Base-by-base conservation (phyloP, 2,888 invertebrate genomes). In the Salpingus planirostris region DNA sequence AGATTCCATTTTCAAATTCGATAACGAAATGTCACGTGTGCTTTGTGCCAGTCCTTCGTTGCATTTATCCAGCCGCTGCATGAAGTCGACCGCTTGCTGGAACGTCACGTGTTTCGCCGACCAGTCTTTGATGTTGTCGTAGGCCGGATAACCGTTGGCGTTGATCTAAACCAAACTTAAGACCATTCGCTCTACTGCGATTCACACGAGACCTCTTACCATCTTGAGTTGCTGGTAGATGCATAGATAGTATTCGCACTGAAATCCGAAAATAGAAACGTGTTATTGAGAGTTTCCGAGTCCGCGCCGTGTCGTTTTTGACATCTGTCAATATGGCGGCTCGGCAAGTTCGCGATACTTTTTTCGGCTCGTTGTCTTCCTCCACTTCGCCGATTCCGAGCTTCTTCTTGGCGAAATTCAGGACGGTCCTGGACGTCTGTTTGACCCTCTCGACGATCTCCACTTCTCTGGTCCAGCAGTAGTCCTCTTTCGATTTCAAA, bases 391-490 rank as follows among this genome's bases (percentile, higher is more conserved):
- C 46, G 14, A 52, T 42, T 29, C 54, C 54, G 15, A 57, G 33
- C 31, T 48, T 56, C 27, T 52, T 53, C 36, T 52, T 56, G 2
- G 56, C 58, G 36, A 57, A 54, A 42, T 59, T 57, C 6, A 59
- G 29, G n/a, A 59, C 44, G 23, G 39, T 50, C 34, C 54, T 50
- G 1, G 55, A 54, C n/a, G 45, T 47, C 30, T 57, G 47, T 29
- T 48, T 44, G 13, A 59, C 44, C 22, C 55, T 41, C 11, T 56
- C 53, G 3, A 48, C 37, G 11, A 57, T 40, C 43, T 57, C 54
- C 3, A 56, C 53, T 37, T 50, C 46, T 30, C 35, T 44, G 2
- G 42, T 44, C 47, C 52, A 54, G 33, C 56, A 57, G 28, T 39
- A 37, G 24, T 55, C 56, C 35, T 57, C 55, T 18, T 51, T 55